phyloP scores from a whole-genome alignment of 2,888 invertebrate genomes.

The Dasysyrphus albostriatus region DNA sequence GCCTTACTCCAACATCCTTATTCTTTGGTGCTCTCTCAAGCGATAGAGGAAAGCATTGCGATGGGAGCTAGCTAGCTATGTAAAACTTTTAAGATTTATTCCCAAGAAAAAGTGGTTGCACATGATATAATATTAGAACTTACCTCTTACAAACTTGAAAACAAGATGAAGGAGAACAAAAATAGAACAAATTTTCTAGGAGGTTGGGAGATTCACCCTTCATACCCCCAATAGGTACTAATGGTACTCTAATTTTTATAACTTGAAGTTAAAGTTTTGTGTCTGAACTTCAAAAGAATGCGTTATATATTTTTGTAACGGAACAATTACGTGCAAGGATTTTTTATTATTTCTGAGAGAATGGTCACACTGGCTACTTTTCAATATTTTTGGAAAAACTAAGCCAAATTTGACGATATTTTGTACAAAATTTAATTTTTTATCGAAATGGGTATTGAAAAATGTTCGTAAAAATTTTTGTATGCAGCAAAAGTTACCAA shows the following conservation, averaged over 20 bases:
- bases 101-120: constrained; percentile 67
- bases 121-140: constrained; percentile 69
- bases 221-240: background rate
- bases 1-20: constrained; percentile 36
- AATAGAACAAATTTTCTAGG: background rate
- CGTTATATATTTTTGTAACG: no score
- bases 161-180: constrained; percentile 16
- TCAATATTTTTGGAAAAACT: no score
- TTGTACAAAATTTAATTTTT: no score
- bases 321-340: no score
- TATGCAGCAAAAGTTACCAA: no score
- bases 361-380: no score
- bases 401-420: no score
- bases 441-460: no score
- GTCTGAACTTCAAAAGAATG: background rate
- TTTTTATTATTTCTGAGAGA: no score
- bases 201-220: constrained; percentile 1
- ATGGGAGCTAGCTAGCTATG: constrained; percentile 20
- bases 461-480: no score
- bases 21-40: constrained; percentile 43
- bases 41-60: constrained; percentile 41
- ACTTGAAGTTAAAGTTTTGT: constrained; percentile 20
- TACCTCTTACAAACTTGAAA: constrained; percentile 50
- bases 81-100: constrained; percentile 72
- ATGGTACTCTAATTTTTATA: constrained; percentile 20